These are phyloP conservation scores for Corynorhinus townsendii DNA, from an alignment of 2,113 vertebrate species.

Conservation along the genomic window DNA sequence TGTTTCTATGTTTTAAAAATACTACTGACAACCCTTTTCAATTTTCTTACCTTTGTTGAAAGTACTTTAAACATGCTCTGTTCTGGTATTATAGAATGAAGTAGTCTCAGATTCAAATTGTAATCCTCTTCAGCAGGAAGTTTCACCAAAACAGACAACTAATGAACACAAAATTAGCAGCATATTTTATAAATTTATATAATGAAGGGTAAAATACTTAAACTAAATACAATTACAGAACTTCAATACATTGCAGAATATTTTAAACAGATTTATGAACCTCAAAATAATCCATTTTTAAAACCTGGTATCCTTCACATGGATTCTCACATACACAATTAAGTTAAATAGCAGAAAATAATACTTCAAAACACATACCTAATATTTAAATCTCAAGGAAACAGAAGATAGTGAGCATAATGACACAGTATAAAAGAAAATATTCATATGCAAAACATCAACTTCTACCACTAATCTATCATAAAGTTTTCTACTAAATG, in stretches of 20 bases:
- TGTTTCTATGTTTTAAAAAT: conserved; percentile 19
- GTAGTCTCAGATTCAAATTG: conserved; percentile 86
- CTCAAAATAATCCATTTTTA: neutral
- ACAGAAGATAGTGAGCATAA: neutral
- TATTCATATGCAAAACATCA: neutral
- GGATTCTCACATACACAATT: conserved; percentile 29
- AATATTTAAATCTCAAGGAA: conserved; percentile 31
- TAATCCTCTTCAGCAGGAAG: conserved; percentile 89
- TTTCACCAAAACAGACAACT: conserved; percentile 88
- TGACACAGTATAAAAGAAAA: neutral
- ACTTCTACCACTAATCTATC: conserved; percentile 1
- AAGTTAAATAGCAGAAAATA: conserved; percentile 45
- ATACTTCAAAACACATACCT: neutral
- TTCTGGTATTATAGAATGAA: conserved; percentile 89
- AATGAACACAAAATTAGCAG: conserved; percentile 59
- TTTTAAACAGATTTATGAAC: conserved; percentile 36
- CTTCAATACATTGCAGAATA: conserved; percentile 41
- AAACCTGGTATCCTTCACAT: conserved; percentile 30
- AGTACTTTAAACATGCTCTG: conserved; percentile 94
- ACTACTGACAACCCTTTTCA: conserved; percentile 45
- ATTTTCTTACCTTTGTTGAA: conserved; percentile 90
- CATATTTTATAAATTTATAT: conserved; percentile 34
- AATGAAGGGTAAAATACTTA: neutral
- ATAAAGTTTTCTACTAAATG: neutral
- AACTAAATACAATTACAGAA: conserved; percentile 8